Base-by-base conservation (phyloP, 2,113 vertebrate genomes). In the Microtus ochrogaster region DNA sequence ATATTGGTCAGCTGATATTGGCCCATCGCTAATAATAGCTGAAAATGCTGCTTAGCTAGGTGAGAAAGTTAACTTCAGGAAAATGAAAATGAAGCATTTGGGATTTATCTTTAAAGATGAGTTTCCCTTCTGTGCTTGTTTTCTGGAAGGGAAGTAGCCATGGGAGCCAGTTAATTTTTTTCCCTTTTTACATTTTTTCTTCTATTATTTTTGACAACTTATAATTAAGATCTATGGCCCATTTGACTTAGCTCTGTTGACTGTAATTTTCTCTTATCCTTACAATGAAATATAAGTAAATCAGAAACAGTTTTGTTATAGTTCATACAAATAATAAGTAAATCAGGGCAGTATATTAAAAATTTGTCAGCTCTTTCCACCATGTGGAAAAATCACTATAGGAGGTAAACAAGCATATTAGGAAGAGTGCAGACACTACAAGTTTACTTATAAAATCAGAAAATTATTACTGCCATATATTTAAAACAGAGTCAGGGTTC, bases 1-100 rank as follows among this genome's bases (percentile, higher is more conserved):
- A 98, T 98, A 96, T 90, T 98, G 97, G 98, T 98, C 98, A 98
- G 98, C 98, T 98, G 97, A 97, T 97, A 93, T 0, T 97, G 95
- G 97, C 89, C 97, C 83, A 98, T 96, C 36, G 97, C 98, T 99
- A 98, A 98, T 98, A 98, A 98, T 98, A 98, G 98, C 94, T 96
- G 78, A 89, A 98, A 97, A 93, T 33, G 65, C 97, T 98, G 98
- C 98, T 98, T 98, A 98, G 98, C 97, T 98, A 97, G 96, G 97
- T 98, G 97, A 98, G 97, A 97, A 99, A 97, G 98, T 98, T 98
- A 98, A 98, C 97, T 94, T 97, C 96, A 97, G 97, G 97, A 97
- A 98, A 98, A 98, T 98, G 98, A 98, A 98, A 98, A 97, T 94
- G 97, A 98, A 98, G 95, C 98, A 22, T 97, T 97, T 96, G 97